Conservation (phyloP, 2,888 invertebrate species). For the Caenorhabditis macrosperma region DNA sequence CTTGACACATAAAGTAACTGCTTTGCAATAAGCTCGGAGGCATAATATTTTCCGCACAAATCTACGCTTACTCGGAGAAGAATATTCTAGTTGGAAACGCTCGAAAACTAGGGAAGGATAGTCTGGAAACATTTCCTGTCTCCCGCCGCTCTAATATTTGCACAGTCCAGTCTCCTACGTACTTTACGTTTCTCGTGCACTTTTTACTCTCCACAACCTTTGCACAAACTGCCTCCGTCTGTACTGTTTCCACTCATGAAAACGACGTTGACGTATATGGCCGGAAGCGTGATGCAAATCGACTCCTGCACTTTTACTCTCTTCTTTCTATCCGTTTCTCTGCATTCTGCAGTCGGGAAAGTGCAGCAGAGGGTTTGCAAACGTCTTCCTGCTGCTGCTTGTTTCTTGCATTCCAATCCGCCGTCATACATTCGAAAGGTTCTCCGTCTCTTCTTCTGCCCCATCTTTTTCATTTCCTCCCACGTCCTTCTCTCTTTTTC, state of each 20-base stretch:
- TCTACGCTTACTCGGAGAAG: too few relatives aligned
- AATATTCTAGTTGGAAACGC: background rate
- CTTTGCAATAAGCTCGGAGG: background rate
- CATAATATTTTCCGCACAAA: too few relatives aligned
- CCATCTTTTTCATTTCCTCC: constrained; percentile 25
- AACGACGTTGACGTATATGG: background rate
- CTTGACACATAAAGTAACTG: too few relatives aligned
- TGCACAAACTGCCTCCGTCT: constrained; percentile 17
- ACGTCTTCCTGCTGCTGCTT: background rate
- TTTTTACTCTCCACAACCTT: constrained; percentile 30
- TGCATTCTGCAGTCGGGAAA: background rate
- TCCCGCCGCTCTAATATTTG: constrained; percentile 31
- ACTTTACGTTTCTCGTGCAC: constrained; percentile 16
- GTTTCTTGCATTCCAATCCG: constrained; percentile 27
- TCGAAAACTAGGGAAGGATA: background rate
- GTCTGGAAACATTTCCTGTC: constrained; percentile 22
- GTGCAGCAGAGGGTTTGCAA: constrained; percentile 8
- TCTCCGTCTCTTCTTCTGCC: background rate
- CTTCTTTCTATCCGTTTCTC: background rate
- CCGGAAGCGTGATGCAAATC: background rate
- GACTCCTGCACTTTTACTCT: background rate
- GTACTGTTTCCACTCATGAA: background rate
- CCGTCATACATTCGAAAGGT: constrained; percentile 26
- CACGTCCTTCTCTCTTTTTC: constrained; percentile 19
- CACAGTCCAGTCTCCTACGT: constrained; percentile 26